Conservation (phyloP, 2,113 vertebrate species). For the Antechinus stuartii region DNA sequence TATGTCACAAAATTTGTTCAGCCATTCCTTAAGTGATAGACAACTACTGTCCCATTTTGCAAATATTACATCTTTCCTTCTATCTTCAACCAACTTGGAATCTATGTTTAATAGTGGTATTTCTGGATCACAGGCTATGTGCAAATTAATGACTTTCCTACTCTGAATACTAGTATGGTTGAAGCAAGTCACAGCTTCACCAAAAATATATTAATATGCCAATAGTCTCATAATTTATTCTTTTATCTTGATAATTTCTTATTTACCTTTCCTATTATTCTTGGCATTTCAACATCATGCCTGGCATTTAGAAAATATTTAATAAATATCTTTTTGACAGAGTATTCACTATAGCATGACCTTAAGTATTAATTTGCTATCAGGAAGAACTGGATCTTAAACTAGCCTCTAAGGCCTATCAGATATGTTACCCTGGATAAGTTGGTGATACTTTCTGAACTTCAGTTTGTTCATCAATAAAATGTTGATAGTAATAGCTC, state of each 20-base stretch:
- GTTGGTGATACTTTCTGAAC: neutral
- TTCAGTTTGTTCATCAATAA: neutral
- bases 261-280: neutral
- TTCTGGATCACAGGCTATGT: neutral
- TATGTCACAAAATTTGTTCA: neutral
- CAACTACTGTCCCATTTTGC: neutral
- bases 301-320: neutral
- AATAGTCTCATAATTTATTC: neutral
- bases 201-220: neutral
- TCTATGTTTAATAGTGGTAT: neutral
- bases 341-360: neutral
- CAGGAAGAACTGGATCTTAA: neutral
- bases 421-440: neutral
- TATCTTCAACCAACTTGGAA: neutral
- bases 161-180: neutral
- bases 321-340: neutral
- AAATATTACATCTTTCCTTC: neutral
- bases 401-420: neutral
- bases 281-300: neutral
- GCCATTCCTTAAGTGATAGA: neutral
- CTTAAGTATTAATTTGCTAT: neutral
- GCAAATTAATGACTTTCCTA: neutral
- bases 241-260: neutral
- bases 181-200: neutral
- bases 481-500: neutral